A percentile compares a stretch with the other conserved stretches of the same genome.
These are phyloP conservation scores for Deilephila porcellus DNA, from an alignment of 2,888 invertebrate species.

Conservation along the genomic window DNA sequence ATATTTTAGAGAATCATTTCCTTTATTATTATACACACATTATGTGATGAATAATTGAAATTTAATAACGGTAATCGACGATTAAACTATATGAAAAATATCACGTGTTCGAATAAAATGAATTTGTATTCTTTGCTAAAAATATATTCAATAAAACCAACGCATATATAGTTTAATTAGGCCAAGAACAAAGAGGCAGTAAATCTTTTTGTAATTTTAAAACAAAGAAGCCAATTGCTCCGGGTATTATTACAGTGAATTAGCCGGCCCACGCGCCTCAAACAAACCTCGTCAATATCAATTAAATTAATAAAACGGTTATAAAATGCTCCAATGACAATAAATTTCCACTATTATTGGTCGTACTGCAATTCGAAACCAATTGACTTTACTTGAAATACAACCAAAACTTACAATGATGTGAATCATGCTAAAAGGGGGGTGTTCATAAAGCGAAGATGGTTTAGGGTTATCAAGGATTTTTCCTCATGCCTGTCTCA, in stretches of 20 bases:
- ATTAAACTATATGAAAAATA: neutral
- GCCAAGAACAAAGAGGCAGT: conserved; percentile 15
- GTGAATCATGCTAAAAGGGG: conserved; percentile 72
- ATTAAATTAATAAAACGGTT: conserved; percentile 81
- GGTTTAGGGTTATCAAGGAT: neutral
- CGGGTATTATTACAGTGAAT: conserved; percentile 46
- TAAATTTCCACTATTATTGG: conserved; percentile 79
- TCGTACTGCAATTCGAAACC: conserved; percentile 74
- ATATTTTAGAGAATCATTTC: no score
- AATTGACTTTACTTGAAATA: conserved; percentile 81
- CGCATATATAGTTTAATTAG: conserved; percentile 1
- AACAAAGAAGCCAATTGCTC: conserved; percentile 50
- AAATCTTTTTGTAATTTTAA: conserved; percentile 40
- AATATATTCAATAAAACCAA: conserved; percentile 6
- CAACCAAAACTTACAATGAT: conserved; percentile 72
- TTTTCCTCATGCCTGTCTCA: no score
- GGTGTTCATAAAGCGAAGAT: conserved; percentile 40
- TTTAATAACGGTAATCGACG: no score
- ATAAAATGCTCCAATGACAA: conserved; percentile 77
- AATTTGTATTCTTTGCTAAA: neutral
- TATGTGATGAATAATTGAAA: no score
- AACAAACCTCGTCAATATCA: conserved; percentile 73
- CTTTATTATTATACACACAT: no score
- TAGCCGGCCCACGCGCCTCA: conserved; percentile 67
- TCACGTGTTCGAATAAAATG: neutral